Base-by-base conservation (phyloP, 2,113 vertebrate species). In the Eulemur macaco region DNA sequence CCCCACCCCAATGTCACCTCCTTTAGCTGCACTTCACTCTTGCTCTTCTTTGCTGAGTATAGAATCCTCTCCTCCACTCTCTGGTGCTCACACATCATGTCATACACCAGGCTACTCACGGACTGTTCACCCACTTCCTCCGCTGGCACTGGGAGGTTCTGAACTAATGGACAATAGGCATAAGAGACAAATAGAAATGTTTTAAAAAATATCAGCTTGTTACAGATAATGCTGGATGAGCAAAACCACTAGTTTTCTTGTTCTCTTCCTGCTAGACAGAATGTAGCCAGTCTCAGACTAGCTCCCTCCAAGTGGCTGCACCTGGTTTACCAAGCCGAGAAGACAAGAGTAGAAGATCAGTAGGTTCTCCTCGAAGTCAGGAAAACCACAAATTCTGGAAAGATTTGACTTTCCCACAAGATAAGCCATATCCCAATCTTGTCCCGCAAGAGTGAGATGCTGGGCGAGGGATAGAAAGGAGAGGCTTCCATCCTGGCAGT, bases 81-180 rank as follows among this genome's bases (percentile, higher is more conserved):
- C 13, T 34, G 0, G 0, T 63, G 18, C 13, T 47, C 42, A 47
- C 45, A 60, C 8, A 18, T 2, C 37, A 63, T 6, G 9, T 21
- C 39, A 20, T 10, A 20, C 27, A 64, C 8, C 56, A 27, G 2
- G 6, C 10, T 37, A n/a, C 6, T 4, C 2, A 8, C 2, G n/a
- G 25, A 9, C 47, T n/a, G 9, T 66, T 77, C 8, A 56, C 45
- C 1, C n/a, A 45, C 8, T 66, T 93, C 25, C 39, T n/a, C 27
- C 13, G 25, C 18, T 20, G 17, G 12, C 20, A n/a, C 58, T 56
- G 34, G 14, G 42, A n/a, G 76, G 23, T 76, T 77, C 69, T 93
- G 58, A 54, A n/a, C 20, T 14, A 83, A 83, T 6, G 37, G 37
- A 45, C 25, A 76, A 23, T 10, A 66, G 17, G 10, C 52, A 21